Conservation (phyloP, 2,888 invertebrate species). For the Mesoligia furuncula region DNA sequence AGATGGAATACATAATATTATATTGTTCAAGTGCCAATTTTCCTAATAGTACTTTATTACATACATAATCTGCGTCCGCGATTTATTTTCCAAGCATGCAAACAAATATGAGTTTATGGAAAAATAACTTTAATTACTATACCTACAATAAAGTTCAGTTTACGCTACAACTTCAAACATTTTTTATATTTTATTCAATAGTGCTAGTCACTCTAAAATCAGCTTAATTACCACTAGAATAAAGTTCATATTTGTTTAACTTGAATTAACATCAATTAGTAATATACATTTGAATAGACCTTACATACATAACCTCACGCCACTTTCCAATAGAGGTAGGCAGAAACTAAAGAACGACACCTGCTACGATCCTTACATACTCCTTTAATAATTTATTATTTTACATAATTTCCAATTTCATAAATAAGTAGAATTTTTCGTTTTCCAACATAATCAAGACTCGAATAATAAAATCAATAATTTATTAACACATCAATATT, state of each 20-base stretch:
- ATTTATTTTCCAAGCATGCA: no score
- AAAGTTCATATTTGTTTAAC: no score
- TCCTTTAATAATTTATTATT: neutral
- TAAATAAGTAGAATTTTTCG: neutral
- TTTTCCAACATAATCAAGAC: neutral
- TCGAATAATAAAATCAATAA: neutral
- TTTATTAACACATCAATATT: slow-evolving; percentile 6
- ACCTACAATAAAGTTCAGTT: no score
- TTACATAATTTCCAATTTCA: neutral
- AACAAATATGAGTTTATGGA: no score
- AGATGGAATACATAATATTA: slow-evolving; percentile 8
- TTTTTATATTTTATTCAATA: no score
- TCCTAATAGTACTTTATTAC: neutral
- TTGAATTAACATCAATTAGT: no score
- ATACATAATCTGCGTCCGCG: neutral
- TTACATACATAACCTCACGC: neutral
- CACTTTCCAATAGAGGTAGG: neutral
- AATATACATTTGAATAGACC: no score
- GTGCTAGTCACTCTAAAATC: no score
- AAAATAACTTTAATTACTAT: no score
- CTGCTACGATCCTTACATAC: neutral
- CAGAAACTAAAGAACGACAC: neutral
- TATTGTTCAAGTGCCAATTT: slow-evolving; percentile 8
- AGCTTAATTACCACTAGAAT: no score
- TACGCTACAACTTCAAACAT: no score